These are phyloP conservation scores for Ornithoptera alexandrae DNA, from an alignment of 2,888 invertebrate genomes.

Conservation along the genomic window DNA sequence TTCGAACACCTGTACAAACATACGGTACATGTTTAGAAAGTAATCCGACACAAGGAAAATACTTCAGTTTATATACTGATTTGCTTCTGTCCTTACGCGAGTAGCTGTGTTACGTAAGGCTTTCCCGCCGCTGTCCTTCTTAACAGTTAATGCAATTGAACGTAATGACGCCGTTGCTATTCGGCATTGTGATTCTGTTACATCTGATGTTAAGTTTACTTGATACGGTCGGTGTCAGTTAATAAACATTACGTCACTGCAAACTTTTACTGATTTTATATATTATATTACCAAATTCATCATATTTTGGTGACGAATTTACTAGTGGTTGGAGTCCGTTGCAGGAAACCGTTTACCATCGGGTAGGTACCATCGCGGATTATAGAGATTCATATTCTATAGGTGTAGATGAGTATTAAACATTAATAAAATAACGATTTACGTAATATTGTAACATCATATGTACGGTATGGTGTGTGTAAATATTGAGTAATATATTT, in stretches of 20 bases:
- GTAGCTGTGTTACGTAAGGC: conserved; percentile 23
- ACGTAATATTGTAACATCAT: no score
- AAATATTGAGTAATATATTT: no score
- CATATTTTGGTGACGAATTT: no score
- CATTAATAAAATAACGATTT: no score
- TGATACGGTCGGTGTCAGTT: background rate
- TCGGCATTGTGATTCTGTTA: conserved; percentile 10
- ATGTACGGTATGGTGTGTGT: no score
- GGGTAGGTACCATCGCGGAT: no score
- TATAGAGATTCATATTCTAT: no score
- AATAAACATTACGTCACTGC: background rate
- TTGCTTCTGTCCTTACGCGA: conserved; percentile 25
- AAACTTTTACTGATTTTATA: background rate
- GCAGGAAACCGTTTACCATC: no score
- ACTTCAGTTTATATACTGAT: conserved; percentile 17
- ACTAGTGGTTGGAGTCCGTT: no score
- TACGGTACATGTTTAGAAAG: conserved; percentile 17
- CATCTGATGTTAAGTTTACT: conserved; percentile 10
- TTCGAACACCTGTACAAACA: background rate
- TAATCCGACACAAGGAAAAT: conserved; percentile 17
- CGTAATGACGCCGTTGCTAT: conserved; percentile 3
- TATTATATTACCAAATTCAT: background rate
- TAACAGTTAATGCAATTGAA: conserved; percentile 21
- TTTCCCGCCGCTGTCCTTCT: conserved; percentile 15
- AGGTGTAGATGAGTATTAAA: no score